These are phyloP conservation scores for Pipistrellus pygmaeus DNA, from an alignment of 2,797 vertebrate genomes.

Conservation along the genomic window DNA sequence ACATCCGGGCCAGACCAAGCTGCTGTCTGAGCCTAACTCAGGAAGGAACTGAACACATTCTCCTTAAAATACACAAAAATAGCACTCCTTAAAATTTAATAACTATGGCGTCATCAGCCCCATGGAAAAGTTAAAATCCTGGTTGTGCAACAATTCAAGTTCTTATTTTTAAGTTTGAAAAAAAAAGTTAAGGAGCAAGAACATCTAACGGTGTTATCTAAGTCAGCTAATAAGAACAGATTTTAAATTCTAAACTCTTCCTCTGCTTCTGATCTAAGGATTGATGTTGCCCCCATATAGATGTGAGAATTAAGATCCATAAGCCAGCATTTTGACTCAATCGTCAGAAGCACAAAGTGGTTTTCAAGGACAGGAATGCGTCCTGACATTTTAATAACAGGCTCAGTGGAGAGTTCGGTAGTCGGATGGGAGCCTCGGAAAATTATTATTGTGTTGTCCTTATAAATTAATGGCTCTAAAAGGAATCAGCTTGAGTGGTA, in stretches of 20 bases:
- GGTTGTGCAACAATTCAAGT: not conserved
- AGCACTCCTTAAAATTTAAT: slow-evolving; percentile 1
- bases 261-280: slow-evolving; percentile 50
- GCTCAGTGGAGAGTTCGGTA: slow-evolving; percentile 81
- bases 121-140: slow-evolving; percentile 26
- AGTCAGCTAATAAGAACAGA: slow-evolving; percentile 58
- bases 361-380: slow-evolving; percentile 81
- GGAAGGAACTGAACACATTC: not conserved
- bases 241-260: slow-evolving; percentile 14
- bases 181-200: not conserved
- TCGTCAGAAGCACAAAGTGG: slow-evolving; percentile 65
- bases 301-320: slow-evolving; percentile 73
- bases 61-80: slow-evolving; percentile 31
- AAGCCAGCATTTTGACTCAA: slow-evolving; percentile 75
- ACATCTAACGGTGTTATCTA: slow-evolving; percentile 7
- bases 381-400: slow-evolving; percentile 86
- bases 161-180: slow-evolving; percentile 34
- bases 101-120: not conserved
- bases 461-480: slow-evolving; percentile 84
- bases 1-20: not conserved
- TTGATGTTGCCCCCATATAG: slow-evolving; percentile 43
- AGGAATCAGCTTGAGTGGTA: slow-evolving; percentile 78
- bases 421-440: slow-evolving; percentile 81
- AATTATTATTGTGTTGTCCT: slow-evolving; percentile 84
- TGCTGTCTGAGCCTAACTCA: not conserved